Conservation (phyloP, 2,797 vertebrate species). For the Lepilemur septentrionalis region DNA sequence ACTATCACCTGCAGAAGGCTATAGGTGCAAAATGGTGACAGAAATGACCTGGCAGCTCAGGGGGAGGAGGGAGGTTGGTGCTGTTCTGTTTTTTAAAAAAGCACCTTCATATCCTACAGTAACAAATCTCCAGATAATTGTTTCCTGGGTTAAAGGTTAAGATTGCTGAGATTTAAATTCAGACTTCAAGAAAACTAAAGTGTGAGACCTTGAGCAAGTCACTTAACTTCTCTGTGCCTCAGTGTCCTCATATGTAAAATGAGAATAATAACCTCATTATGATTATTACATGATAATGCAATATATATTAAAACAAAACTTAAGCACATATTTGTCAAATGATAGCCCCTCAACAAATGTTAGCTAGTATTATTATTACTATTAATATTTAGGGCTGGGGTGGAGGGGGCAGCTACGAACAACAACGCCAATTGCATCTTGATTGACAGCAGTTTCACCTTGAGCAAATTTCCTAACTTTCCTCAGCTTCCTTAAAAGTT, state of each 20-base stretch:
- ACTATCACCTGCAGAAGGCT: background rate
- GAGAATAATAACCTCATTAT: background rate
- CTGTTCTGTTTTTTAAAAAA: background rate
- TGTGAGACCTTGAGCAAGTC: background rate
- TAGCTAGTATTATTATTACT: background rate
- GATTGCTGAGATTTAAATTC: background rate
- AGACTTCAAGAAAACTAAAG: background rate
- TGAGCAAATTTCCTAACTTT: background rate
- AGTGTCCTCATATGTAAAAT: background rate
- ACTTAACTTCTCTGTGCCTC: background rate
- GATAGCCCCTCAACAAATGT: background rate
- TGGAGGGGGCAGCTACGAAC: background rate
- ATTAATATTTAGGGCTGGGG: background rate
- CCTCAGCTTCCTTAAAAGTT: background rate
- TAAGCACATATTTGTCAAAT: background rate
- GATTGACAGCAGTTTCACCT: background rate
- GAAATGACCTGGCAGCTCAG: background rate
- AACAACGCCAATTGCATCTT: background rate
- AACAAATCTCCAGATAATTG: background rate
- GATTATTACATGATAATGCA: background rate
- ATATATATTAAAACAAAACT: background rate
- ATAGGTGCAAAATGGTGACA: accelerated
- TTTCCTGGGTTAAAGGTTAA: background rate
- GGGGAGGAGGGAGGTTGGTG: background rate
- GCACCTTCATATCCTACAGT: background rate